A percentile compares a stretch with the other conserved stretches of the same genome.
Evolutionary conservation across 2,797 vertebrate species (phyloP).

Genomic region (Craterocephalus amniculus): DNA sequence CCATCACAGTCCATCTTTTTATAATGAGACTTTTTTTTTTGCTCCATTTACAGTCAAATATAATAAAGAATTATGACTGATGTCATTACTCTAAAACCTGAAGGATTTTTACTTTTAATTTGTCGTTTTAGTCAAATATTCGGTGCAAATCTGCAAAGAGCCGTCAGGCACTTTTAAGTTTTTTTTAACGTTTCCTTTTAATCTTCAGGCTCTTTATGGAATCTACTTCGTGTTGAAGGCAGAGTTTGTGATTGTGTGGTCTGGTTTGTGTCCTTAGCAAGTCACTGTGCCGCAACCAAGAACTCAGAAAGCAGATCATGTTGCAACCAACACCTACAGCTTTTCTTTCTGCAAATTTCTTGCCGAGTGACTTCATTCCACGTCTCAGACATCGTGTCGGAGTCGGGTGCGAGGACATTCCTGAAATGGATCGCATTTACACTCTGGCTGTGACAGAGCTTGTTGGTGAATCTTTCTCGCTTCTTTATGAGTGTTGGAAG

Average conservation of each 20-base stretch:
- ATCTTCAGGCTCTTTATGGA: not conserved
- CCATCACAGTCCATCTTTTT: not conserved
- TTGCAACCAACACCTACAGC: conserved; percentile 49
- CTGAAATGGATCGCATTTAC: conserved; percentile 57
- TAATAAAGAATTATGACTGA: not conserved
- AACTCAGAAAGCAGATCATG: conserved; percentile 37
- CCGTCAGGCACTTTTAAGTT: conserved; percentile 4
- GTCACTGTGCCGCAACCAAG: conserved; percentile 13
- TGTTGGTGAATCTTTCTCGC: conserved; percentile 4
- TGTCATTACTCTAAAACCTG: not conserved
- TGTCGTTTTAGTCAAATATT: not conserved
- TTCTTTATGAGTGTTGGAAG: conserved; percentile 2
- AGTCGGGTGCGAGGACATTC: conserved; percentile 58
- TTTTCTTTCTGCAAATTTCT: conserved; percentile 34
- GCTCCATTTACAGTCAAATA: not conserved
- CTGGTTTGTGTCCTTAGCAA: not conserved
- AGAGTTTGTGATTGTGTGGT: conserved; percentile 8
- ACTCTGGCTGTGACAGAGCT: conserved; percentile 42
- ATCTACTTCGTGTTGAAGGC: not conserved
- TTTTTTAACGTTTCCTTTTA: not conserved
- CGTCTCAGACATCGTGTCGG: conserved; percentile 50
- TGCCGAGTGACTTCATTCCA: conserved; percentile 23
- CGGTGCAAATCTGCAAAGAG: not conserved
- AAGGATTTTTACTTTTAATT: not conserved
- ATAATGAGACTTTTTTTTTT: not conserved